Conservation (phyloP, 2,113 vertebrate species). For the Mobula hypostoma region DNA sequence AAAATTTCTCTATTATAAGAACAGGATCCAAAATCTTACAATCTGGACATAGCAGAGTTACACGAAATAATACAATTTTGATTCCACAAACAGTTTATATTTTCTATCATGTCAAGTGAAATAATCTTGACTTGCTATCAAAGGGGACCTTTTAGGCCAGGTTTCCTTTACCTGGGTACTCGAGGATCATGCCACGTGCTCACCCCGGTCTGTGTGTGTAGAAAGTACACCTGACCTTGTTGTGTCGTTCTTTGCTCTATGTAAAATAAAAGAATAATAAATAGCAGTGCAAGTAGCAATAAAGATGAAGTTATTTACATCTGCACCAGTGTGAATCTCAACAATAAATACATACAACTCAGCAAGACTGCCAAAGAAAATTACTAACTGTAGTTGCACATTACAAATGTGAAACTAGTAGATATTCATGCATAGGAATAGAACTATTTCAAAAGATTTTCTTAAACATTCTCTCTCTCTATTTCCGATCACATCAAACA, state of each 20-base stretch:
- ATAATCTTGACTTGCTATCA: background rate
- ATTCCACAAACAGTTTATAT: background rate
- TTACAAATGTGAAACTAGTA: background rate
- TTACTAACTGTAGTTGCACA: background rate
- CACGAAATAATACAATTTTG: background rate
- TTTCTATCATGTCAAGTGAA: background rate
- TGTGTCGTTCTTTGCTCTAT: constrained; percentile 93
- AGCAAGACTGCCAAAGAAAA: background rate
- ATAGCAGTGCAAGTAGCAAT: background rate
- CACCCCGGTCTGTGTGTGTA: constrained; percentile 92
- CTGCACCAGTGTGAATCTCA: background rate
- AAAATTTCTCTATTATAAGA: background rate
- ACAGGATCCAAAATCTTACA: background rate
- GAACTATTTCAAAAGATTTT: background rate
- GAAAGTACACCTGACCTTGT: constrained; percentile 91
- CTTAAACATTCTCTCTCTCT: background rate
- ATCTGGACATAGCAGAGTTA: background rate
- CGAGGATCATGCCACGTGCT: constrained; percentile 94
- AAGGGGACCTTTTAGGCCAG: background rate
- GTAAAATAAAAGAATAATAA: constrained; percentile 41
- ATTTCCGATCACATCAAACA: background rate
- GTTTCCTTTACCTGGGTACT: constrained; percentile 74
- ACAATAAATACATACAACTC: background rate
- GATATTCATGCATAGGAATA: background rate
- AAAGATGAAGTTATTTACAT: background rate